Conservation (phyloP, 2,113 vertebrate species). For the Notothenia rossii region DNA sequence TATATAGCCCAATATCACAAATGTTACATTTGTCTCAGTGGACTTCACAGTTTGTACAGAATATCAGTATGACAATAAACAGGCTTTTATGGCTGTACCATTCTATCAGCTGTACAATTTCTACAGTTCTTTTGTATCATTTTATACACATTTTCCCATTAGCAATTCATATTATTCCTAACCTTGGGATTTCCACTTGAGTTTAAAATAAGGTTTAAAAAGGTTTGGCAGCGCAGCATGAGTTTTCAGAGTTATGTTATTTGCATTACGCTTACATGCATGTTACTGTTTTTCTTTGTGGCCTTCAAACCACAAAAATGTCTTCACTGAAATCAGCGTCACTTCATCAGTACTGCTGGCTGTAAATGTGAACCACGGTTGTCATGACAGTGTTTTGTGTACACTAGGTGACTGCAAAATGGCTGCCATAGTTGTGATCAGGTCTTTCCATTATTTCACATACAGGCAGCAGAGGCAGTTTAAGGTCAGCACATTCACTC, state of each 20-base stretch:
- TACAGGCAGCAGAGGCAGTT: constrained; percentile 35
- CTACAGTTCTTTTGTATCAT: not conserved
- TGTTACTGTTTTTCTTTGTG: not conserved
- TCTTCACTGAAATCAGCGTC: not conserved
- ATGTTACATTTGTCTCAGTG: too few relatives aligned
- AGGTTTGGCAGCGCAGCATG: not conserved
- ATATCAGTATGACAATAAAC: too few relatives aligned
- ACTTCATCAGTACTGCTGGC: not conserved
- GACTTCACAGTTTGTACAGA: too few relatives aligned
- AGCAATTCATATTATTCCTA: not conserved
- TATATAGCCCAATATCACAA: too few relatives aligned
- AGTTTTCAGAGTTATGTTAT: not conserved
- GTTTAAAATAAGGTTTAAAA: not conserved
- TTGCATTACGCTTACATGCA: not conserved
- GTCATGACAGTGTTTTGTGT: constrained; percentile 10
- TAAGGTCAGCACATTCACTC: constrained; percentile 30
- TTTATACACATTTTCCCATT: not conserved
- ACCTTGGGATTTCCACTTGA: not conserved
- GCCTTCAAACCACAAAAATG: not conserved
- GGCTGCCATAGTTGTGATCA: constrained; percentile 23
- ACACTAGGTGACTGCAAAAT: constrained; percentile 26
- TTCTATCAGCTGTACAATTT: too few relatives aligned
- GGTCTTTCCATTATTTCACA: constrained; percentile 47
- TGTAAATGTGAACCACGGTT: not conserved
- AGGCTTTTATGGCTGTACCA: too few relatives aligned